Conservation (phyloP, 2,888 invertebrate genomes). For the Orthonevra nobilis region DNA sequence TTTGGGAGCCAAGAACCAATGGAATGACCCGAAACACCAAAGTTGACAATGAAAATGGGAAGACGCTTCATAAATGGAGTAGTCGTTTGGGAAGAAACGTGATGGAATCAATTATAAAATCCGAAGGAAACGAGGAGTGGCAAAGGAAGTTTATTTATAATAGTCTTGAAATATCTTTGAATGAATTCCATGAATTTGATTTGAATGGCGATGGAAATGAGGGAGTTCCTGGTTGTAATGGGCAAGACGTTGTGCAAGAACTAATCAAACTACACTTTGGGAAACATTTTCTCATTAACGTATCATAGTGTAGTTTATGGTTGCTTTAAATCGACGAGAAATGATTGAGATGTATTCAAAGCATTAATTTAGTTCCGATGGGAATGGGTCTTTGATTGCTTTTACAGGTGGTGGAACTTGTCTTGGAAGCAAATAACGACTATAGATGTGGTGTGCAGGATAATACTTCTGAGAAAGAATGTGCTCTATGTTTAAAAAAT, state of each 20-base stretch:
- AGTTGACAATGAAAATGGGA: slow-evolving; percentile 7
- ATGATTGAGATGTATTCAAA: background rate
- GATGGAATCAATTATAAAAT: slow-evolving; percentile 15
- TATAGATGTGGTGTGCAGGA: no score
- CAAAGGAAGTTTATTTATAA: no score
- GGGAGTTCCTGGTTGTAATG: slow-evolving; percentile 3
- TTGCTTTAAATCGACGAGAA: background rate
- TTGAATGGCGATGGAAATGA: background rate
- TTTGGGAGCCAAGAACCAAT: slow-evolving; percentile 14
- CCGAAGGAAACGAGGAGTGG: background rate
- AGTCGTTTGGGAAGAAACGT: background rate
- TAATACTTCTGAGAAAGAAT: no score
- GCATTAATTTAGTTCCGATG: slow-evolving; percentile 2
- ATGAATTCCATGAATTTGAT: background rate
- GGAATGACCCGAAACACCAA: slow-evolving; percentile 33
- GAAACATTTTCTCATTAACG: background rate
- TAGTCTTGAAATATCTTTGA: background rate
- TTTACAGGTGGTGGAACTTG: no score
- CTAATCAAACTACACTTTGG: slow-evolving; percentile 12
- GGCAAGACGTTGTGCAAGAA: slow-evolving; percentile 1
- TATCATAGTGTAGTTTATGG: slow-evolving; percentile 9
- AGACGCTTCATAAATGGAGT: no score
- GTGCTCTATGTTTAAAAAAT: no score
- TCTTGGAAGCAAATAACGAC: no score
- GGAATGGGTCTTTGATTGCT: background rate